Evolutionary conservation across 2,888 invertebrate species (phyloP).

Genomic region (Cephalotes varians): DNA sequence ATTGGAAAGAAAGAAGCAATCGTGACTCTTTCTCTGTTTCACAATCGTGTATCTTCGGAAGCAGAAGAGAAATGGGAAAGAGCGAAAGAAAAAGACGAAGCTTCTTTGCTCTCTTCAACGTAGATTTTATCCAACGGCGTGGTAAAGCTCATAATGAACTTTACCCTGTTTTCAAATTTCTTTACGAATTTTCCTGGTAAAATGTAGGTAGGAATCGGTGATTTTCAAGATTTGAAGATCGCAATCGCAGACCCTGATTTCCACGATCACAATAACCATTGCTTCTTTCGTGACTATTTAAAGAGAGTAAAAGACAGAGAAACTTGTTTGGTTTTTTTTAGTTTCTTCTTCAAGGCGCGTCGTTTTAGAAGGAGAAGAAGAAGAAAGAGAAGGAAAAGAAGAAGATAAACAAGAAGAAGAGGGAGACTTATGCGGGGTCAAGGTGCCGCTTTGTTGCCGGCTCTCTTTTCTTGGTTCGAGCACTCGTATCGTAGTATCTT

Average conservation of each 20-base stretch:
- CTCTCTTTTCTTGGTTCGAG: conserved; percentile 61
- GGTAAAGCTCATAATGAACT: neutral
- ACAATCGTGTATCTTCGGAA: conserved; percentile 15
- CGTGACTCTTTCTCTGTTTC: neutral
- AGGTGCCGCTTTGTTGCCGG: conserved; percentile 68
- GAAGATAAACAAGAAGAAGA: neutral
- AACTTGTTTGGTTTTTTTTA: conserved; percentile 59
- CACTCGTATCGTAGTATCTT: conserved; percentile 7
- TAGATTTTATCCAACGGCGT: neutral
- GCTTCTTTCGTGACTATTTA: conserved; percentile 28
- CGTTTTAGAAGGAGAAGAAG: conserved; percentile 28
- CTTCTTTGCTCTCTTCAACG: neutral
- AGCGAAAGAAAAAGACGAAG: conserved; percentile 51
- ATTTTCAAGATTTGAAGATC: conserved; percentile 7
- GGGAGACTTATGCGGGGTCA: conserved; percentile 60
- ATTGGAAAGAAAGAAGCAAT: conserved; percentile 41
- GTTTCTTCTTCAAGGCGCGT: conserved; percentile 24
- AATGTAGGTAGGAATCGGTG: neutral
- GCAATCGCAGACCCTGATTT: neutral
- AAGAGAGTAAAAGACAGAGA: conserved; percentile 26
- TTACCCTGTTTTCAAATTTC: neutral
- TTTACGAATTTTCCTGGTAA: neutral
- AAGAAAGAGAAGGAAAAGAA: neutral
- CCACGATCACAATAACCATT: conserved; percentile 3
- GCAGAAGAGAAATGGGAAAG: conserved; percentile 19